Percentiles rank a stretch among this genome's conserved stretches.
Conservation (phyloP, 1,140 invertebrate species). For the Luehdorfia chinensis region DNA sequence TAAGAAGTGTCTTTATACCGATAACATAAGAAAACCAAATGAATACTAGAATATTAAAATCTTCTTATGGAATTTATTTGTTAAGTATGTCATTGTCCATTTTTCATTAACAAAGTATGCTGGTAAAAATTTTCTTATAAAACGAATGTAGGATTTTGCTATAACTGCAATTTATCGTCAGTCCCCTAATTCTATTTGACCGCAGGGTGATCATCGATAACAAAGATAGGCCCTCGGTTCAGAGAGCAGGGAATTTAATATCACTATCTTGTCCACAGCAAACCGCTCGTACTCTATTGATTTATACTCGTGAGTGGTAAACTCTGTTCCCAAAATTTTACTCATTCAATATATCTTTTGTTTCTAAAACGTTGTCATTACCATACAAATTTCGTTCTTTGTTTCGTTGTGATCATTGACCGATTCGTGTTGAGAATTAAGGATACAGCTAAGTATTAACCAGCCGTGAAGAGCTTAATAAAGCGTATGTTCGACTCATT, state of each 20-base stretch:
- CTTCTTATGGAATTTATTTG: no score
- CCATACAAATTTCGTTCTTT: no score
- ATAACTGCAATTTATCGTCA: slow-evolving; percentile 25
- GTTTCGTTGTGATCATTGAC: not conserved
- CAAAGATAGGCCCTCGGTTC: slow-evolving; percentile 38
- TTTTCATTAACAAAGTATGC: no score
- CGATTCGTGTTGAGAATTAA: slow-evolving; percentile 8
- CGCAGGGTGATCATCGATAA: slow-evolving; percentile 36
- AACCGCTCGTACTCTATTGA: slow-evolving; percentile 1
- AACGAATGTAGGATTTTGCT: not conserved
- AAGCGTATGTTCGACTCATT: slow-evolving; percentile 26
- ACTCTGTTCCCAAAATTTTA: no score
- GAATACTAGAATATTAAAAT: no score
- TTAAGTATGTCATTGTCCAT: no score
- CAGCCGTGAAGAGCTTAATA: slow-evolving; percentile 22
- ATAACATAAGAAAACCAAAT: no score
- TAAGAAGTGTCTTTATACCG: no score
- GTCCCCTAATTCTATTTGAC: slow-evolving; percentile 30
- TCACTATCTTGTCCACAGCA: slow-evolving; percentile 26
- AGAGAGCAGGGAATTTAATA: slow-evolving; percentile 55
- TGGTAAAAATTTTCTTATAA: no score
- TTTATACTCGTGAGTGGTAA: no score
- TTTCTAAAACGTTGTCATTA: no score
- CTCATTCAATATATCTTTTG: no score
- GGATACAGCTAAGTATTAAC: slow-evolving; percentile 14